A percentile compares a stretch with the other conserved stretches of the same genome.
Evolutionary conservation across 2,888 invertebrate genomes (phyloP).

Genomic region (Cephus rjabovi): DNA sequence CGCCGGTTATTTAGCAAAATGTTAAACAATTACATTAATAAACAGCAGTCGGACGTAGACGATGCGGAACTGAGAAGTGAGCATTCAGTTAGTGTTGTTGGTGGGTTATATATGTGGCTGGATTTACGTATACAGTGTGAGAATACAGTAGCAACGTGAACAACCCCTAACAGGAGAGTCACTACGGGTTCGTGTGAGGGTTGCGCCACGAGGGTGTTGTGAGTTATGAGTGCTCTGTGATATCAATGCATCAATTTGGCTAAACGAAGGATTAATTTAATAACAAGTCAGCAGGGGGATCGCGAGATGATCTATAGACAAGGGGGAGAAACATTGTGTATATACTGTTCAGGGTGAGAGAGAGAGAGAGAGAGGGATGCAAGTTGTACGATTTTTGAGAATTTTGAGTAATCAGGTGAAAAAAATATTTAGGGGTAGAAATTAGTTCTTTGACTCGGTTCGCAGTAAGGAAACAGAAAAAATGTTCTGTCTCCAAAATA

Average conservation of each 20-base stretch:
- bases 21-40: constrained; percentile 52
- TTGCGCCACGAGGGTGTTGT: constrained; percentile 45
- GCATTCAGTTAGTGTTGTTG: constrained; percentile 13
- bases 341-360: not conserved
- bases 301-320: constrained; percentile 56
- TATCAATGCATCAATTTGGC: constrained; percentile 67
- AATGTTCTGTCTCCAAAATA: not conserved
- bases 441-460: rapidly evolving
- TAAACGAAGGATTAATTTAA: constrained; percentile 68
- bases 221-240: constrained; percentile 66
- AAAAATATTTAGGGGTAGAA: not conserved
- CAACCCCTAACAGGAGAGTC: constrained; percentile 22
- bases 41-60: constrained; percentile 33
- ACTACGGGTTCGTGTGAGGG: constrained; percentile 14
- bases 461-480: not conserved
- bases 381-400: not conserved
- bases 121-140: constrained; percentile 8
- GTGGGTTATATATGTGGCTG: constrained; percentile 17
- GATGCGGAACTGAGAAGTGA: constrained; percentile 21
- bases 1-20: constrained; percentile 28
- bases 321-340: constrained; percentile 33
- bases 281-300: constrained; percentile 64
- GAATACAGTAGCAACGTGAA: constrained; percentile 15
- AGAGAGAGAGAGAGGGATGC: not conserved
- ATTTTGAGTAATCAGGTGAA: not conserved